These are phyloP conservation scores for Ditula angustiorana DNA, from an alignment of 2,888 invertebrate species.

Conservation along the genomic window DNA sequence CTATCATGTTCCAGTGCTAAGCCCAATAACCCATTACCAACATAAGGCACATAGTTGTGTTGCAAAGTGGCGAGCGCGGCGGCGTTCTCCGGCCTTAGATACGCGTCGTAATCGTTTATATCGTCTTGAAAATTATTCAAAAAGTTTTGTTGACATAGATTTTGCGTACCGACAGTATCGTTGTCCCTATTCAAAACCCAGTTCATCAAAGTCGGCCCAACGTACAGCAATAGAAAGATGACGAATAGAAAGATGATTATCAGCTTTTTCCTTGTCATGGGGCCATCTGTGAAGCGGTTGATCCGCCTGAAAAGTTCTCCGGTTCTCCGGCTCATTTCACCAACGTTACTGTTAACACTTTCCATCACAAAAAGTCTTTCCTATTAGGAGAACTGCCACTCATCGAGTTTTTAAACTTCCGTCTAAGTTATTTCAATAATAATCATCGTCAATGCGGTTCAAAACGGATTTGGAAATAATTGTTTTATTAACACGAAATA, in stretches of 20 bases:
- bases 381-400: background rate
- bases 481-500: conserved; percentile 36
- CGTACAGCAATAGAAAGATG: conserved; percentile 86
- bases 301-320: conserved; percentile 76
- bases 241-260: conserved; percentile 81
- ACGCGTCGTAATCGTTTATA: conserved; percentile 88
- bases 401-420: background rate
- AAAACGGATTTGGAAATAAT: conserved; percentile 22
- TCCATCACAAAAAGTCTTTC: conserved; percentile 65
- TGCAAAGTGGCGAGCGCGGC: conserved; percentile 79
- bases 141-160: conserved; percentile 88
- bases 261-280: conserved; percentile 79
- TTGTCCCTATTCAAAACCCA: conserved; percentile 85
- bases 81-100: conserved; percentile 85
- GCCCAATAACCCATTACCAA: conserved; percentile 91
- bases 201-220: conserved; percentile 87
- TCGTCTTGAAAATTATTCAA: conserved; percentile 86
- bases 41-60: conserved; percentile 88
- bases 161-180: conserved; percentile 79
- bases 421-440: conserved; percentile 24
- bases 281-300: conserved; percentile 78
- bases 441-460: conserved; percentile 27
- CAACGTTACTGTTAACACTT: conserved; percentile 61
- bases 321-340: conserved; percentile 77
- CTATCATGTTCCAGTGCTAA: conserved; percentile 87